Conservation (phyloP, 2,888 invertebrate species). For the Agonopterix arenella region DNA sequence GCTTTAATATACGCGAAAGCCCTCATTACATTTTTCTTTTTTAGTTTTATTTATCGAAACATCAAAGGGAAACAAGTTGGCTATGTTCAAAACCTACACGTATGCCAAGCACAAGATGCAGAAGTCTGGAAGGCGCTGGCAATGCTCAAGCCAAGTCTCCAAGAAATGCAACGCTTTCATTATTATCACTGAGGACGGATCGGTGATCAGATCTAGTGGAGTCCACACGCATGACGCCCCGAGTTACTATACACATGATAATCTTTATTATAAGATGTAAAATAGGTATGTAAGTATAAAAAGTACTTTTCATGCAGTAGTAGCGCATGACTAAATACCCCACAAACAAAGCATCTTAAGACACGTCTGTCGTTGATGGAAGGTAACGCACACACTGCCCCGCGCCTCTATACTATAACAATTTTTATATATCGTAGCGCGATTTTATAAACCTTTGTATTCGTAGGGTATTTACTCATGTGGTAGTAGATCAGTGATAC, state of each 20-base stretch:
- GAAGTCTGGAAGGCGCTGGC: slow-evolving; percentile 1
- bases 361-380: too few relatives aligned
- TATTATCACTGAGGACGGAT: not conserved
- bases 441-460: too few relatives aligned
- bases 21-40: not conserved
- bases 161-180: not conserved
- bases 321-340: too few relatives aligned
- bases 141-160: not conserved
- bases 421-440: too few relatives aligned
- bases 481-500: too few relatives aligned
- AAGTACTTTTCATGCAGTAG: too few relatives aligned
- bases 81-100: not conserved
- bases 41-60: not conserved
- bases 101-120: not conserved
- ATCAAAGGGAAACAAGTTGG: not conserved
- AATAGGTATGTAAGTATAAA: too few relatives aligned
- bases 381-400: too few relatives aligned
- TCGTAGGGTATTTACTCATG: too few relatives aligned
- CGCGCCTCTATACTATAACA: too few relatives aligned
- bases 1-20: too few relatives aligned
- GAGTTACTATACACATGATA: not conserved
- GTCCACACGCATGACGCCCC: not conserved
- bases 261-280: not conserved
- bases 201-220: not conserved
- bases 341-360: too few relatives aligned